phyloP scores from a whole-genome alignment of 2,888 invertebrate species.

The Eulithis testata region DNA sequence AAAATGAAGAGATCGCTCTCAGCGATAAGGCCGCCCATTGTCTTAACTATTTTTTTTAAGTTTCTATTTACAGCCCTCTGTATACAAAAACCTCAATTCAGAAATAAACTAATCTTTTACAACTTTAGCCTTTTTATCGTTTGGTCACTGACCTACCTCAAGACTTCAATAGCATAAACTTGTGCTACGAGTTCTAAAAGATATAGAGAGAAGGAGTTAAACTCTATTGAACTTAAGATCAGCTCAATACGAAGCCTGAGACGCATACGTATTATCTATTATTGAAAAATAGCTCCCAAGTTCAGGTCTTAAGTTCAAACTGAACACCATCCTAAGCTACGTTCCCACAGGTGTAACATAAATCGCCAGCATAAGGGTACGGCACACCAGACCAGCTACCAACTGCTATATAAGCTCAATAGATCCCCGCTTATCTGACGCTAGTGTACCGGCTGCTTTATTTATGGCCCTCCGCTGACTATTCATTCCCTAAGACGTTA shows the following conservation, averaged over 20 bases:
- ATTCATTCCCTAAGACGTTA: conserved; percentile 70
- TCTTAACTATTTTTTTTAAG: too few relatives aligned
- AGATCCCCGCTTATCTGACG: conserved; percentile 76
- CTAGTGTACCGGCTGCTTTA: conserved; percentile 64
- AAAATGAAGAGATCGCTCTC: too few relatives aligned
- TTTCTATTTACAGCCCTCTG: too few relatives aligned
- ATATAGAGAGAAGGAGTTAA: conserved; percentile 5
- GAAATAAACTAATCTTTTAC: too few relatives aligned
- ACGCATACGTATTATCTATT: conserved; percentile 20
- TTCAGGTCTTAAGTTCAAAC: conserved; percentile 28
- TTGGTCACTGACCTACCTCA: too few relatives aligned
- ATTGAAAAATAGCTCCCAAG: conserved; percentile 30
- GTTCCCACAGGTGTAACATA: conserved; percentile 67
- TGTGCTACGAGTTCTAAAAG: too few relatives aligned
- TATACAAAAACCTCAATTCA: too few relatives aligned
- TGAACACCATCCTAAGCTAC: conserved; percentile 39
- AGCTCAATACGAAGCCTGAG: conserved; percentile 5
- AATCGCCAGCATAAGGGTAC: conserved; percentile 60
- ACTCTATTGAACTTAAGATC: conserved; percentile 7
- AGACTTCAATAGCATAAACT: too few relatives aligned
- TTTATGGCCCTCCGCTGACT: conserved; percentile 70
- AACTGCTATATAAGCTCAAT: conserved; percentile 76
- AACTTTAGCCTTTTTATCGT: too few relatives aligned
- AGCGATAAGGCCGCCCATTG: too few relatives aligned
- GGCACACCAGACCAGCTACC: conserved; percentile 56